Percentiles rank a stretch among this genome's conserved stretches.
Evolutionary conservation across 23 tunicate genomes (phyloP).

Genomic region (Halocynthia roretzi): DNA sequence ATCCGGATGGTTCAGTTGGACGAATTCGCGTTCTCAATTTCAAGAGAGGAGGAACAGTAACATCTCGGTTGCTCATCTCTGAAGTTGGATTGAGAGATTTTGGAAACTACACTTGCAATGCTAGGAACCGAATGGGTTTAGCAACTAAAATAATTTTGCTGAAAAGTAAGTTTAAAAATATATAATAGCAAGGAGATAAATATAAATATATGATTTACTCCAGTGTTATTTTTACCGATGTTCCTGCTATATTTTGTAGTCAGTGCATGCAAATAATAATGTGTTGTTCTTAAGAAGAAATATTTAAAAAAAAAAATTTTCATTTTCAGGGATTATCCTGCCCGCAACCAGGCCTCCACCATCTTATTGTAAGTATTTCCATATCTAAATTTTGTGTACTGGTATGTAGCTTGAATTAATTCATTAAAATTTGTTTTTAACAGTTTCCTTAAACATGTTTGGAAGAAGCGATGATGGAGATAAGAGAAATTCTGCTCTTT

Average conservation of each 20-base stretch:
- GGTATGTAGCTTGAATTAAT: too few species aligned
- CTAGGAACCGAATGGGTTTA: slow-evolving; percentile 26
- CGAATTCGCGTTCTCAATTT: slow-evolving; percentile 13
- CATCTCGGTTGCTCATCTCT: slow-evolving; percentile 24
- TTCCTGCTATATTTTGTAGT: not conserved
- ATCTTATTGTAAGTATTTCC: slow-evolving; percentile 1
- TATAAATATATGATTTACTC: too few species aligned
- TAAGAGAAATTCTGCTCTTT: too few species aligned
- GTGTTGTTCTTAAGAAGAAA: too few species aligned
- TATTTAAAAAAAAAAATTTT: too few species aligned
- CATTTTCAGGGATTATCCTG: not conserved
- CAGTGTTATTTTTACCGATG: too few species aligned
- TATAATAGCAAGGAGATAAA: not conserved
- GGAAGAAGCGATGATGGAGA: too few species aligned
- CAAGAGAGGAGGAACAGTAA: slow-evolving; percentile 18
- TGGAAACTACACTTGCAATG: slow-evolving; percentile 42
- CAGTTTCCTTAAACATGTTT: too few species aligned
- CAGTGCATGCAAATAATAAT: not conserved
- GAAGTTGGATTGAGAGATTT: slow-evolving; percentile 13
- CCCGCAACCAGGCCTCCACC: slow-evolving; percentile 27
- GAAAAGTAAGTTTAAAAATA: slow-evolving; percentile 16
- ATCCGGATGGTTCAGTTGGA: not conserved
- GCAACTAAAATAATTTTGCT: slow-evolving; percentile 6
- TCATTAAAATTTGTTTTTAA: too few species aligned
- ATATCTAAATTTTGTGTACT: too few species aligned